A percentile compares a stretch with the other conserved stretches of the same genome.
phyloP scores from a whole-genome alignment of 1,140 invertebrate genomes.

The Monochamus saltuarius region DNA sequence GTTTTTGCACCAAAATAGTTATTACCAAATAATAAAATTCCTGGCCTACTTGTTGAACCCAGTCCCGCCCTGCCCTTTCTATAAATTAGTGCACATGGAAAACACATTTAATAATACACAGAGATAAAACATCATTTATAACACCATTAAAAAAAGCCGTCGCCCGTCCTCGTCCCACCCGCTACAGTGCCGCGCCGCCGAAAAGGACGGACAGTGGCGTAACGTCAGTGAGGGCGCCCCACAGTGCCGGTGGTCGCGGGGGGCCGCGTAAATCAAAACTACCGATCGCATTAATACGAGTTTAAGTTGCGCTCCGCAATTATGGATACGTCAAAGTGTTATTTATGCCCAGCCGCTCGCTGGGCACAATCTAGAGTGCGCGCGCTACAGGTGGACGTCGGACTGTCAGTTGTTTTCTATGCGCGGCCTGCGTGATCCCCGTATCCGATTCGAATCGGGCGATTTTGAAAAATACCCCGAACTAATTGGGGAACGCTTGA shows the following conservation, averaged over 20 bases:
- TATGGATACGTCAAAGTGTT: conserved; percentile 47
- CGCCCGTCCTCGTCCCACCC: conserved; percentile 11
- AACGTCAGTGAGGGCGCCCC: conserved; percentile 34
- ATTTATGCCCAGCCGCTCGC: conserved; percentile 44
- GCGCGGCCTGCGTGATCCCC: conserved; percentile 10
- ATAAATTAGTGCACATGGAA: conserved; percentile 40
- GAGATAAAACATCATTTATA: conserved; percentile 12
- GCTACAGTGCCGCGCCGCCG: neutral
- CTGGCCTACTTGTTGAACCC: neutral
- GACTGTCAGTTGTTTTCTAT: conserved; percentile 20
- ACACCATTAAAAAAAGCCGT: conserved; percentile 22
- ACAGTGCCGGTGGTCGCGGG: conserved; percentile 34
- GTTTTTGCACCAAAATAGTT: no score
- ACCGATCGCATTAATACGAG: conserved; percentile 43
- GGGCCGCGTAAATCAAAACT: conserved; percentile 46
- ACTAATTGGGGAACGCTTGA: conserved; percentile 28
- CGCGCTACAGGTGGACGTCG: conserved; percentile 23
- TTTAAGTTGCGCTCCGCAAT: conserved; percentile 33
- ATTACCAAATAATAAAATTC: no score
- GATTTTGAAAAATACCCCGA: conserved; percentile 29
- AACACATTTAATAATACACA: conserved; percentile 29
- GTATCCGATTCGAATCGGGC: conserved; percentile 21
- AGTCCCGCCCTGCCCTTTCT: conserved; percentile 9
- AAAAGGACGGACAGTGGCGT: conserved; percentile 32
- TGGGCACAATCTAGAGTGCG: conserved; percentile 33